Evolutionary conservation across 1,140 invertebrate species (phyloP), one percentile per base, ranked within the genome.

Genomic region (Dinothrombium tinctorium): DNA sequence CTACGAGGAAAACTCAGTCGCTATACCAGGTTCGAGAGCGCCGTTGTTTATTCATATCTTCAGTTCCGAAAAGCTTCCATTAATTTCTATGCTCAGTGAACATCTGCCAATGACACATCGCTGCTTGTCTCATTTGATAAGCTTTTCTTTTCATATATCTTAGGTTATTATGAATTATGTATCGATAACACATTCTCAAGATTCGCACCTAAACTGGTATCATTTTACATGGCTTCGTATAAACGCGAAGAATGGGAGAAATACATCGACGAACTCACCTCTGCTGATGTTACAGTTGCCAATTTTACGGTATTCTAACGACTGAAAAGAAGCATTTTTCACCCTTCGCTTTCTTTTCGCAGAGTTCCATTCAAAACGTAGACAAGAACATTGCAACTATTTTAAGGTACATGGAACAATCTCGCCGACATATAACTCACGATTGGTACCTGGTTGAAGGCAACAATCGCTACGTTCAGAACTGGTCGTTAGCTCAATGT

Each of bases 161-260:
- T 17, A 61, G 60, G 60, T 5, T 50, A 54, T 54, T 92, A 89
- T 53, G 73, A 73, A n/a, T 72, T 92, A 17, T 94, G 87, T 58
- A 73, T 94, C 40, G 83, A 92, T 56, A 94, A 94, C 62, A 80
- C 86, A 50, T 84, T 87, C 52, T 87, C 82, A 6, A 65, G 78
- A 54, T 90, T 87, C 62, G 76, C 82, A 22, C 73, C 72, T 9
- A 92, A 92, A 62, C 58, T 92, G 43, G 77, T 94, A 12, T 89
- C 89, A 58, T 62, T 94, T 19, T 92, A 92, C 52, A 67, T 92
- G 3, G 86, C 83, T 1, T 83, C 89, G 0, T 84, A 89, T 25
- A 72, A 71, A 25, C 82, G 87, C 51, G 81, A 89, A 54, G 72
- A 86, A 54, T 94, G 87, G 87, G 78, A 86, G 48, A 72, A 77